Evolutionary conservation across 2,888 invertebrate genomes (phyloP).

Genomic region (Pterostichus madidus): DNA sequence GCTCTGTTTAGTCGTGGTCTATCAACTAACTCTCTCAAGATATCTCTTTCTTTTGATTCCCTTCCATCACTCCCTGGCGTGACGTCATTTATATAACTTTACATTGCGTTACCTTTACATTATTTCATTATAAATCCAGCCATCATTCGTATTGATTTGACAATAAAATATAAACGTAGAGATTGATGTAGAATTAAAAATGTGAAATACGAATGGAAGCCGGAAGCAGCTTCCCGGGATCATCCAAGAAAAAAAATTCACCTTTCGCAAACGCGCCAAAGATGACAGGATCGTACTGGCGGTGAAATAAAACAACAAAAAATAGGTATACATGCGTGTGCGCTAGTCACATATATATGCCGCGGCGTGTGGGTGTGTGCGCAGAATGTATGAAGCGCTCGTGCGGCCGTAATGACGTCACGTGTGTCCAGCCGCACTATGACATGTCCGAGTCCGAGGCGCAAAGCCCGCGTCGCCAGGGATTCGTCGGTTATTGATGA

Average conservation of each 20-base stretch:
- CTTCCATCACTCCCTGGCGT: no score
- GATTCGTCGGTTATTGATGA: slow-evolving; percentile 69
- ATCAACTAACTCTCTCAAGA: no score
- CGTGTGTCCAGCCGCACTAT: slow-evolving; percentile 62
- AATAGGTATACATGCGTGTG: slow-evolving; percentile 12
- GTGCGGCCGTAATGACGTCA: slow-evolving; percentile 65
- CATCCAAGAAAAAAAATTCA: neutral
- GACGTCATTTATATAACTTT: no score
- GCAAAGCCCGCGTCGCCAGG: slow-evolving; percentile 67
- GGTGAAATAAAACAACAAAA: slow-evolving; percentile 22
- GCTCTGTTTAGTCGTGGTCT: no score
- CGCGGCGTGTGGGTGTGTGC: neutral
- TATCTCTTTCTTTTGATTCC: no score
- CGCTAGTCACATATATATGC: slow-evolving; percentile 8
- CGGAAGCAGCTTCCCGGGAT: neutral
- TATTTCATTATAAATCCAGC: no score
- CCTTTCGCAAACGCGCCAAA: neutral
- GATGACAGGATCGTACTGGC: slow-evolving; percentile 4
- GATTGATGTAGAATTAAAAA: neutral
- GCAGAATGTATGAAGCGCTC: slow-evolving; percentile 61
- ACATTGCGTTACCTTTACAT: no score
- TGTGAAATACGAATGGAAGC: neutral
- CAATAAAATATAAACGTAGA: neutral
- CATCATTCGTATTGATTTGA: neutral
- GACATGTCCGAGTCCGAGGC: slow-evolving; percentile 64